Percentiles rank a stretch among this genome's conserved stretches.
Conservation (phyloP, 2,113 vertebrate species). For the Lophius piscatorius region DNA sequence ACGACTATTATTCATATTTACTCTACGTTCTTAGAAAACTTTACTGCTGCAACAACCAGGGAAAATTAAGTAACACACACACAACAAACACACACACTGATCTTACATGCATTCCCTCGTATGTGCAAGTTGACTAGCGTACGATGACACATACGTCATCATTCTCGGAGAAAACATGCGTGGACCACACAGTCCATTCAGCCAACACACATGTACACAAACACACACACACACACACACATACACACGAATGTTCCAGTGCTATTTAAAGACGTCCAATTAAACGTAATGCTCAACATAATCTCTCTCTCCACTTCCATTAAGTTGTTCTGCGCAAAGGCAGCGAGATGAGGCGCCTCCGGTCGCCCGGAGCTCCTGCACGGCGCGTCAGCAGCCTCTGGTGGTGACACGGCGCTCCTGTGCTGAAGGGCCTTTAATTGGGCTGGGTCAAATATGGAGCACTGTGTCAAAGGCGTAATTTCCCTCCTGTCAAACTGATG, state of each 20-base stretch:
- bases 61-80: no score
- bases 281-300: conserved; percentile 76
- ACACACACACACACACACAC: not conserved
- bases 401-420: conserved; percentile 1
- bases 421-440: not conserved
- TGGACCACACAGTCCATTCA: not conserved
- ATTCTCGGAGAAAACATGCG: no score
- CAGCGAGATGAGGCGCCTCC: conserved; percentile 44
- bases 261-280: conserved; percentile 79
- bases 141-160: no score
- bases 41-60: no score
- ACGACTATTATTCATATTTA: no score
- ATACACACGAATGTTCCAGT: conserved; percentile 35
- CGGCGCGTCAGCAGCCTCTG: conserved; percentile 74
- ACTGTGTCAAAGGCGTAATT: conserved; percentile 24
- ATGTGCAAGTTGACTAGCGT: no score
- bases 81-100: no score
- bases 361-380: conserved; percentile 8
- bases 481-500: not conserved
- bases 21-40: no score
- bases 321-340: conserved; percentile 70
- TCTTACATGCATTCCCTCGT: no score
- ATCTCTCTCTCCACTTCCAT: conserved; percentile 75
- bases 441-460: conserved; percentile 12
- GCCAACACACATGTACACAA: not conserved